Base-by-base conservation (phyloP, 2,113 vertebrate genomes). In the Campylorhamphus procurvoides region DNA sequence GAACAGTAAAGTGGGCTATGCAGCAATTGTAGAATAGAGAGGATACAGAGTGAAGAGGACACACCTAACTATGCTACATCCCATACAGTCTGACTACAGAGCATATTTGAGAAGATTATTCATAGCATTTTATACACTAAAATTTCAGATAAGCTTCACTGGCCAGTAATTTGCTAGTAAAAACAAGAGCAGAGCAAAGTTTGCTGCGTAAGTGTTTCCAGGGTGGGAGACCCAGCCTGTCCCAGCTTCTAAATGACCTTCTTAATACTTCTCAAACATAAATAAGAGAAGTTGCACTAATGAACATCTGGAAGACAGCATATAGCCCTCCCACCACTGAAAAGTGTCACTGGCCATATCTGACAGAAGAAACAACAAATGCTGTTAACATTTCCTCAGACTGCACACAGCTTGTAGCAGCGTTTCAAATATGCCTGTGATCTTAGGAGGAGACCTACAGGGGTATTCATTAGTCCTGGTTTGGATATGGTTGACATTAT, bases 401-500 rank as follows among this genome's bases (percentile, higher is more conserved):
- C 90, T 55, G 73, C 92, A 93, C 85, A 68, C 88, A 96, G 90
- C 73, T 89, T 91, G 76, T 19, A 87, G 92, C 76, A 91, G 90
- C 47, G 94, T 93, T 92, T 95, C 93, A 96, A 72, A 83, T 29
- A 78, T 19, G 85, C 27, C 88, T 84, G 56, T 96, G 94, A 89
- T 89, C 69, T 93, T 79, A 49, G 68, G 75, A 73, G 67, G 66
- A 96, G 76, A 80, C 78, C 76, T 88, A 28, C 69, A 79, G 80
- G 76, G 76, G 76, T 87, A 62, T 92, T 94, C 0, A 28, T 64
- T 92, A 96, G 88, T 64, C 58, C 90, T 87, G 66, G n/a, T 90
- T 89, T 93, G 92, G 93, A 66, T 87, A 94, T n/a, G 58, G 93
- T 50, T 95, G 92, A 96, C 94, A 94, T 86, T 93, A 90, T 79